Evolutionary conservation across 2,113 vertebrate genomes (phyloP).

Genomic region (Eclectus roratus): DNA sequence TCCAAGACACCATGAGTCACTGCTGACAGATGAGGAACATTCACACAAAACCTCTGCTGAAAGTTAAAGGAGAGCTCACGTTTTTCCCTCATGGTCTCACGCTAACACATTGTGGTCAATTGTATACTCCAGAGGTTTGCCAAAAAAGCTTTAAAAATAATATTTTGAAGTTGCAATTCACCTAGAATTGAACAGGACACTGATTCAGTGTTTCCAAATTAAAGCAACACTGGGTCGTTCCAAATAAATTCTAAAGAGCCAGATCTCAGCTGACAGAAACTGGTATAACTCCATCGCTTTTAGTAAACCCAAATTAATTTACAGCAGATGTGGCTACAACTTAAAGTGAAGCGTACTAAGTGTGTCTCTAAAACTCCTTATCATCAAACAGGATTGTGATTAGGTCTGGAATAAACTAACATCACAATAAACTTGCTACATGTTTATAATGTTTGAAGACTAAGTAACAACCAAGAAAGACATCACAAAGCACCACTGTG

Average conservation of each 20-base stretch:
- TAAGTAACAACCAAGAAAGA: neutral
- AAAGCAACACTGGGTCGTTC: neutral
- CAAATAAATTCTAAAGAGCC: neutral
- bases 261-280: neutral
- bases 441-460: neutral
- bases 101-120: constrained; percentile 7
- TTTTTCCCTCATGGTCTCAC: constrained; percentile 16
- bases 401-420: neutral
- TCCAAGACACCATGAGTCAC: constrained; percentile 29
- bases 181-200: constrained; percentile 20
- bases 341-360: neutral
- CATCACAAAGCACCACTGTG: neutral
- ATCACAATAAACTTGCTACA: neutral
- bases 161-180: neutral
- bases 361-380: neutral
- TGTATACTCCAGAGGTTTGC: neutral
- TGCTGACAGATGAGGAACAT: constrained; percentile 56
- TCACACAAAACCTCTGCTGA: neutral
- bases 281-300: neutral
- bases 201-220: constrained; percentile 31
- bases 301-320: neutral
- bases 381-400: neutral
- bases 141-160: neutral
- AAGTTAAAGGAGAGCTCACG: constrained; percentile 31
- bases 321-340: neutral